phyloP scores from a whole-genome alignment of 2,888 invertebrate genomes.

The Diarsia rubi region DNA sequence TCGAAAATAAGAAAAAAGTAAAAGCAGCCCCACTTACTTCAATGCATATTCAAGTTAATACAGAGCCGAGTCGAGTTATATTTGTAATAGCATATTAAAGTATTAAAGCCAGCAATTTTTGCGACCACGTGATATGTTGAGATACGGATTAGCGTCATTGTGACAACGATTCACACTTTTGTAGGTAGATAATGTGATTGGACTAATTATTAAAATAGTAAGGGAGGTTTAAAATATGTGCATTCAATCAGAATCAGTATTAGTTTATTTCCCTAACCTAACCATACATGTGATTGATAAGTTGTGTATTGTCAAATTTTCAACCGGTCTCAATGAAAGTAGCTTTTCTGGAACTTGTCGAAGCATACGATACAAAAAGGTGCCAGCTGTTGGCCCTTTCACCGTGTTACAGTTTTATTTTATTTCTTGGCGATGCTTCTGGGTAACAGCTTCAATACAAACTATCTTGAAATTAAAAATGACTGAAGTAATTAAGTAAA shows the following conservation, averaged over 20 bases:
- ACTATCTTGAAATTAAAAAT: not conserved
- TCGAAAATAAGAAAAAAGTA: conserved; percentile 2
- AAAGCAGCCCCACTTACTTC: conserved; percentile 19
- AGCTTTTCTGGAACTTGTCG: not conserved
- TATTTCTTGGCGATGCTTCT: not conserved
- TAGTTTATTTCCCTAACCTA: no score
- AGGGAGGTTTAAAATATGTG: not conserved
- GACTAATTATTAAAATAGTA: not conserved
- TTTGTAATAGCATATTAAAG: conserved; percentile 46
- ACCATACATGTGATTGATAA: not conserved
- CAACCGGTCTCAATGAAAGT: not conserved
- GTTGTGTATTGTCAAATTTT: not conserved
- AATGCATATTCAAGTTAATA: conserved; percentile 19
- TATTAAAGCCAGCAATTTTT: conserved; percentile 62
- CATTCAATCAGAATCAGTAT: not conserved
- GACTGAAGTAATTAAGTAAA: conserved; percentile 23
- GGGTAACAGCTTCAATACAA: not conserved
- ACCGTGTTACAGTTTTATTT: not conserved
- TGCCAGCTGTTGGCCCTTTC: not conserved
- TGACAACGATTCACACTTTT: conserved; percentile 37
- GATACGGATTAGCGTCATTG: conserved; percentile 27
- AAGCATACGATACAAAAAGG: not conserved
- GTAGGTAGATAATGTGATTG: not conserved
- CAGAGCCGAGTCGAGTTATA: conserved; percentile 22
- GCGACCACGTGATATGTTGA: conserved; percentile 54